Base-by-base conservation (phyloP, 1,140 invertebrate genomes). In the Ephestia elutella region DNA sequence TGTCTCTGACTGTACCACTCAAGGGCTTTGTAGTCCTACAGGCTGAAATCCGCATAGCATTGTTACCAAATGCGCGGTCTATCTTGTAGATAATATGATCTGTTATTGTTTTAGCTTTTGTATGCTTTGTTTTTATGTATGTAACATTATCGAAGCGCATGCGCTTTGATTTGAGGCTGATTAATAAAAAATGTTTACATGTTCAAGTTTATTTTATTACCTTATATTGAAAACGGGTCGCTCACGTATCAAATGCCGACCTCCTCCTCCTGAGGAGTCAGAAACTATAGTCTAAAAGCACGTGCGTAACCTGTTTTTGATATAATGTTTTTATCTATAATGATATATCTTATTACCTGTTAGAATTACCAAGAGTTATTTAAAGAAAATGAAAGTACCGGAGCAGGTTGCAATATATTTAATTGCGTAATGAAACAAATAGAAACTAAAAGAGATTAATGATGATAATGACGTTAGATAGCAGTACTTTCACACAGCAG, bases 31-130 rank as follows among this genome's bases (percentile, higher is more conserved):
- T n/a, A 25, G 50, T 53, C 50, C n/a, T 53, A n/a, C 50, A 25
- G 18, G 49, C 19, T 50, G 3, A 50, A 50, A 21, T 49, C 63
- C 71, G 71, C 68, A 68, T 71, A 71, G 68, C 66, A 69, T 69
- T 49, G 66, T n/a, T 25, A 49, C 57, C 62, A 48, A 32, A 62
- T 71, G 64, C 55, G 61, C 67, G 59, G 68, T 61, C 19, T 28
- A 56, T 63, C 21, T 66, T 75, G 70, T 70, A 70, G 69, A 73
- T 60, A 62, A 48, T 61, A 72, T 78, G 70, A 78, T 70, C 76
- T 85, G 85, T 85, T 85, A 82, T 82, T 82, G 78, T 63, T 82
- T 81, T 77, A 78, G 75, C 73, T 82, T 73, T 78, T 82, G 68
- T 76, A 70, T 82, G 81, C 79, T 83, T 86, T 83, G 78, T 80